phyloP scores from a whole-genome alignment of 2,113 vertebrate species.

The Colinus virginianus region DNA sequence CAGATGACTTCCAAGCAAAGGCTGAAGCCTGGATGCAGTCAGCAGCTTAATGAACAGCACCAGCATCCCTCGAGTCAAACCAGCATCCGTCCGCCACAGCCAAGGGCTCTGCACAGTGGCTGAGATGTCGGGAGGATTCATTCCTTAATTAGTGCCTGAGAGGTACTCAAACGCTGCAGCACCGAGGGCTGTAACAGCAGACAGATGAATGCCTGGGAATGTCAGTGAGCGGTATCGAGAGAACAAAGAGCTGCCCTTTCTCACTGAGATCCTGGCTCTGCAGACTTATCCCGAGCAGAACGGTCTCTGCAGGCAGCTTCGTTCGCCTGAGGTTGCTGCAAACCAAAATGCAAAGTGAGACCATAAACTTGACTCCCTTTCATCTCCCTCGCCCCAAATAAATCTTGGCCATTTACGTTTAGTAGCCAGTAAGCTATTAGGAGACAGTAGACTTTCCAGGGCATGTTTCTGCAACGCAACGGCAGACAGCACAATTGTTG shows the following conservation, averaged over 20 bases:
- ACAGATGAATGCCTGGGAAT: background rate
- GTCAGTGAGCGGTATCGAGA: accelerated
- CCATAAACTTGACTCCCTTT: conserved; percentile 13
- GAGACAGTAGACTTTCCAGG: conserved; percentile 18
- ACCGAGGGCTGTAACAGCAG: background rate
- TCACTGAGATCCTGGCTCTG: background rate
- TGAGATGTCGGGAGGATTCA: background rate
- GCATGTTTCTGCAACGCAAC: background rate
- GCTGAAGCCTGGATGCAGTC: background rate
- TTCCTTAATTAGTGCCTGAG: background rate
- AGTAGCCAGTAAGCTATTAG: conserved; percentile 33
- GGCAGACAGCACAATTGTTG: conserved; percentile 30
- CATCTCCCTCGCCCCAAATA: conserved; percentile 35
- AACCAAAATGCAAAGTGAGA: background rate
- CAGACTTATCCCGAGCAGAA: background rate
- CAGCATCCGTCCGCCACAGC: accelerated
- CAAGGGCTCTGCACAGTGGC: background rate
- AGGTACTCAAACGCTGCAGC: background rate
- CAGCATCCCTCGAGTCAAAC: background rate
- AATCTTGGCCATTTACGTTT: background rate
- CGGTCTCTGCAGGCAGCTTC: background rate
- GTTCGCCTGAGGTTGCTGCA: background rate
- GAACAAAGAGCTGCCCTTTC: background rate
- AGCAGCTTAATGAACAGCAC: background rate
- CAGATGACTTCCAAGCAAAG: background rate